Base-by-base conservation (phyloP, 2,888 invertebrate genomes). In the Drepanosiphum platanoidis region DNA sequence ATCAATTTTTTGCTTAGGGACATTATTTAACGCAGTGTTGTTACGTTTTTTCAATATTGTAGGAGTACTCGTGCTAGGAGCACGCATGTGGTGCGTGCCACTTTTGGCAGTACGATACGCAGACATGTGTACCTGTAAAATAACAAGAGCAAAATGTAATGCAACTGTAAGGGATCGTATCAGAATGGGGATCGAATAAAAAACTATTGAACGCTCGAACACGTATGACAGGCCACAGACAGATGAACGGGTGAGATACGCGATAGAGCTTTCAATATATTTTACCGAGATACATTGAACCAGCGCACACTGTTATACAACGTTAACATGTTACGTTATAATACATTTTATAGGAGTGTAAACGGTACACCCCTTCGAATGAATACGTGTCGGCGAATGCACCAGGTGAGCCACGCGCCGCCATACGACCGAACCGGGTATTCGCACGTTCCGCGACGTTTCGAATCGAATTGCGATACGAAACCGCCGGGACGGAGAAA, bases 1-100 rank as follows among this genome's bases (percentile, higher is more conserved):
- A 46, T 90, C 90, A 86, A 90, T 89, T 1, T 90, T 90, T 1
- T 90, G 90, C 1, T 90, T 87, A 0, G 90, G 86, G 15, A 77
- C 42, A n/a, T 78, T 66, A 52, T 61, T 78, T 9, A 68, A 36
- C 0, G 30, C 8, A 3, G 75, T n/a, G 22, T 61, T 77, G n/a
- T 39, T 82, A 4, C 72, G 71, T 80, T 86, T 86, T 39, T 86
- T 86, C 42, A 87, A 70, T 39, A 87, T 83, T 11, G 87, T 71
- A 61, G 87, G 79, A 27, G 79, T 75, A 75, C 75, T 84, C 5
- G 83, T 75, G 34, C 75, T 84, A 1, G 83, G 83, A 2, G 83
- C 66, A 1, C 75, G 15, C n/a, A 66, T 27, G n/a, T 68, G 46
- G n/a, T 75, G 66, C 7, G 83, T 30, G 30, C 75, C 52, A 52